Percentiles rank a stretch among this genome's conserved stretches.
phyloP scores from a whole-genome alignment of 2,888 invertebrate genomes.

The Ophion costatus region DNA sequence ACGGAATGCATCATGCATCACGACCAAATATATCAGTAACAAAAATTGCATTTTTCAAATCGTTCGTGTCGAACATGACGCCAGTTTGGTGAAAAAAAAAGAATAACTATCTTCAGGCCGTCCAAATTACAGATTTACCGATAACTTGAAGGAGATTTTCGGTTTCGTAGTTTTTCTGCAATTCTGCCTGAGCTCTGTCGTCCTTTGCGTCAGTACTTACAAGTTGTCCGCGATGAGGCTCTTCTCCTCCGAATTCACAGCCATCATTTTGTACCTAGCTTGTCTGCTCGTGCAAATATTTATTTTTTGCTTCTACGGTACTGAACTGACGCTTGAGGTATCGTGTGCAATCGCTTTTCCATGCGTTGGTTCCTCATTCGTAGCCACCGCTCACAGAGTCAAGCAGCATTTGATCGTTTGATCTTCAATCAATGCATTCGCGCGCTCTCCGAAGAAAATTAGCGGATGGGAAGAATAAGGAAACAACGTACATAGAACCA shows the following conservation, averaged over 20 bases:
- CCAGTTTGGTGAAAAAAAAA: not conserved
- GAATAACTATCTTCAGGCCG: not conserved
- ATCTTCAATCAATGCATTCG: not conserved
- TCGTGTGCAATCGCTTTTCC: not conserved
- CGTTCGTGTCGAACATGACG: not conserved
- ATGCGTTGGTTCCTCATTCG: not conserved
- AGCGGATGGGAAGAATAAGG: not conserved
- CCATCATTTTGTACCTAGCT: slow-evolving; percentile 59
- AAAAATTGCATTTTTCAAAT: not conserved
- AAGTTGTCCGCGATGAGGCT: slow-evolving; percentile 65
- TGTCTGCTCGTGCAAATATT: slow-evolving; percentile 71
- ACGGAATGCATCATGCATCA: slow-evolving; percentile 16
- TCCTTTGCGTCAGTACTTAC: slow-evolving; percentile 68
- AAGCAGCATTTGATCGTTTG: not conserved
- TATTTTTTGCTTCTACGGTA: slow-evolving; percentile 59
- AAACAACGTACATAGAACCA: not conserved
- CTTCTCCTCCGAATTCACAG: slow-evolving; percentile 63
- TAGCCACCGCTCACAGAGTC: not conserved
- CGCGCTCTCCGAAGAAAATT: not conserved
- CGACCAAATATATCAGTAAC: slow-evolving; percentile 10
- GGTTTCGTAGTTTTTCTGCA: slow-evolving; percentile 63
- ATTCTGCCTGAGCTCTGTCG: slow-evolving; percentile 65
- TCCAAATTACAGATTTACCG: slow-evolving; percentile 51
- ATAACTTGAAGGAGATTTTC: slow-evolving; percentile 63
- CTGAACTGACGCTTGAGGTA: slow-evolving; percentile 59